phyloP scores from a whole-genome alignment of 2,797 vertebrate species.

The Muscicapa comitata region DNA sequence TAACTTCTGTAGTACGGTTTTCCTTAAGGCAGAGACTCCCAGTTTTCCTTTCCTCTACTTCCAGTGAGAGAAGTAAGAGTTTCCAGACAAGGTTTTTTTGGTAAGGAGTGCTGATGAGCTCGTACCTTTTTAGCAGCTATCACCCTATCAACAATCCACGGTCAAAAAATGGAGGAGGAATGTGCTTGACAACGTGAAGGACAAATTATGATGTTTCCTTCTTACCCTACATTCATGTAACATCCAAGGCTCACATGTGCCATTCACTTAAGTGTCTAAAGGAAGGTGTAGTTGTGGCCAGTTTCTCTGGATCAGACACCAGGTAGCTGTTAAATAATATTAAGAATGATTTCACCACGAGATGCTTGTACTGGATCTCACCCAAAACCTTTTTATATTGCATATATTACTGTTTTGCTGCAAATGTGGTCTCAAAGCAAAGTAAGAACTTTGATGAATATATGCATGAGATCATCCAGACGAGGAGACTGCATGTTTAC shows the following conservation, averaged over 20 bases:
- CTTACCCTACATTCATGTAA: neutral
- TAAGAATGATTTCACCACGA: slow-evolving; percentile 19
- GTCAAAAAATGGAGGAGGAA: neutral
- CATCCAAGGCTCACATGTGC: neutral
- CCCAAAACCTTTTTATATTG: neutral
- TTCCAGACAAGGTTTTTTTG: neutral
- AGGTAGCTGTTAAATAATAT: slow-evolving; percentile 27
- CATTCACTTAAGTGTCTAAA: neutral
- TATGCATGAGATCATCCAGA: slow-evolving; percentile 18
- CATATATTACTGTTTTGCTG: neutral
- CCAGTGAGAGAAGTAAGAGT: neutral
- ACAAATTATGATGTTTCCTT: neutral
- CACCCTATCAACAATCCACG: neutral
- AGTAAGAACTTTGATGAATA: slow-evolving; percentile 27
- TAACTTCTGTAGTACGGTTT: neutral
- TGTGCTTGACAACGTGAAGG: neutral
- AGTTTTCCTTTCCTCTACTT: neutral
- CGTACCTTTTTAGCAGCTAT: neutral
- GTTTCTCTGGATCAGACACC: neutral
- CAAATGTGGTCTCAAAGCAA: slow-evolving; percentile 10
- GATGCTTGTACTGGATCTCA: neutral
- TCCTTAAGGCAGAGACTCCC: neutral
- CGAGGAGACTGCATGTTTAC: neutral
- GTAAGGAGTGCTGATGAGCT: neutral
- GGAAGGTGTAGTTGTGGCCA: neutral